phyloP scores from a whole-genome alignment of 2,797 vertebrate species.

The Gambusia yucatana region DNA sequence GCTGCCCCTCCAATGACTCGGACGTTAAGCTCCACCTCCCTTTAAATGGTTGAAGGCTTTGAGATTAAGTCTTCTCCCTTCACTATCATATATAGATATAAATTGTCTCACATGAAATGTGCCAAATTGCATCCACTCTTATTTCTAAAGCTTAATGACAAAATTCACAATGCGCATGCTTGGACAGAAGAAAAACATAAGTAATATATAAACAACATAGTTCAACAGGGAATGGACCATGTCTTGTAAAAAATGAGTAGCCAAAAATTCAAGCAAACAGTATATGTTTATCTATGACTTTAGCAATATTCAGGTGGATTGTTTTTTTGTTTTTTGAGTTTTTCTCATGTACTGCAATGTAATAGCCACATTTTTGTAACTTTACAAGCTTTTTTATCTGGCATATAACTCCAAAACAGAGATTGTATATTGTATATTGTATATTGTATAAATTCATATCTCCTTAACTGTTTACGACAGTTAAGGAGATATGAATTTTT shows the following conservation, averaged over 20 bases:
- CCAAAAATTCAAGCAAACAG: constrained; percentile 56
- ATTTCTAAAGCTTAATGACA: constrained; percentile 77
- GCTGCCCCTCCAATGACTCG: constrained; percentile 77
- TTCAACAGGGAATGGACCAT: constrained; percentile 65
- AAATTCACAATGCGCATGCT: constrained; percentile 49
- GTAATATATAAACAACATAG: constrained; percentile 72
- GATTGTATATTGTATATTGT: not conserved
- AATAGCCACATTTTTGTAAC: not conserved
- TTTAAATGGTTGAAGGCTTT: constrained; percentile 45
- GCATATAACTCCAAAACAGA: not conserved
- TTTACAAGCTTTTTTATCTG: not conserved
- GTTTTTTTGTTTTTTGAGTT: constrained; percentile 6
- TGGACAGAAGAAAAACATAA: constrained; percentile 51
- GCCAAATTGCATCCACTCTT: constrained; percentile 70
- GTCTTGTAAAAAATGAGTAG: constrained; percentile 54
- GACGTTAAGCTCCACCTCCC: constrained; percentile 69
- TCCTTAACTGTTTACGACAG: not conserved
- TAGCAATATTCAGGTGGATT: constrained; percentile 9
- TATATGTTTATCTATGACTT: constrained; percentile 15
- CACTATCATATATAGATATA: constrained; percentile 46
- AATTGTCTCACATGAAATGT: constrained; percentile 53
- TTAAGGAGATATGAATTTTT: not conserved
- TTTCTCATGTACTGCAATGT: not conserved
- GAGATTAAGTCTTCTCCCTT: constrained; percentile 37
- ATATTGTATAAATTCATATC: too few relatives aligned